Base-by-base conservation (phyloP, 2,888 invertebrate species). In the Watsonalla cultraria region DNA sequence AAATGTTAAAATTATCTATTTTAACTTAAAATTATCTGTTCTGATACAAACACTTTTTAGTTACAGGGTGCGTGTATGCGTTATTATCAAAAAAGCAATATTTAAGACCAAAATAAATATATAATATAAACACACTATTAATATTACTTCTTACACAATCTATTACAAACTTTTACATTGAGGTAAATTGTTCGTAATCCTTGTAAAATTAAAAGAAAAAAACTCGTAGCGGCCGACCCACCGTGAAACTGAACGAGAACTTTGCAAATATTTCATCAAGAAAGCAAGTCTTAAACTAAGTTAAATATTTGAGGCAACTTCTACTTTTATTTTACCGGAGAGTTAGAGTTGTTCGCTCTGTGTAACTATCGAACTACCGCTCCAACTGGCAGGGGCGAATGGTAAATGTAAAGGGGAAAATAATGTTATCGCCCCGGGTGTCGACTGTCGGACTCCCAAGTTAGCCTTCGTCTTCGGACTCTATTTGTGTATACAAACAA, bases 281-380 rank as follows among this genome's bases (percentile, higher is more conserved):
- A 11, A 42, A 11, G 11, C 5, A 42, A 5, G 11, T 5, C 11
- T 42, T n/a, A n/a, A 49, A 15, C 9, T 33, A 11, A 11, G 37
- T 39, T 37, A 49, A 49, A 49, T 49, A 49, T 49, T 49, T 56
- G 45, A 54, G 51, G 56, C 49, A 61, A 51, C 61, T 68, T 73
- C 69, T 57, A 72, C 70, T 56, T 56, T 42, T 51, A 52, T 57
- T 64, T 66, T 57, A 60, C 52, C 57, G 45, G 52, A 39, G 56
- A 52, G 53, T 57, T 55, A 50, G 62, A 64, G 52, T 72, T 66
- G 59, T 62, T 62, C 64, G 65, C 60, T 37, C 66, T 66, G 67
- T 73, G 72, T 74, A 74, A 77, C 72, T 77, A 75, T 69, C 64
- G 65, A 72, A 74, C 70, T 74, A 67, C 70, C 59, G 66, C 70